Conservation (phyloP, 2,888 invertebrate genomes). For the Heliconius erato region DNA sequence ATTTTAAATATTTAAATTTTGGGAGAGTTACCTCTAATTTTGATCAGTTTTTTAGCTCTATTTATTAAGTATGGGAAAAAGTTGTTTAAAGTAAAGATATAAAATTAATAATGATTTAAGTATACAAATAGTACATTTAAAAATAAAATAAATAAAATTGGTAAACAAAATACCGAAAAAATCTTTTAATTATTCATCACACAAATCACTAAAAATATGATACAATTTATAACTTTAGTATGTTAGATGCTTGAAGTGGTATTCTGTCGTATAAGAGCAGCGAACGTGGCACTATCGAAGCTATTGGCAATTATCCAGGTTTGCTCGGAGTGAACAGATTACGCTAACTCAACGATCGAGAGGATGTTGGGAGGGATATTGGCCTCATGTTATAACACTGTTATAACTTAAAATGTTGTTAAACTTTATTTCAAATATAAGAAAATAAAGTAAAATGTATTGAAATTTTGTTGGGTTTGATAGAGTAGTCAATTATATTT, state of each 20-base stretch:
- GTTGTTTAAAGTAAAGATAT: no score
- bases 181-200: no score
- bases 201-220: neutral
- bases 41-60: no score
- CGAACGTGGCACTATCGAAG: neutral
- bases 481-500: no score
- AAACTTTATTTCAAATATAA: neutral
- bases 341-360: constrained; percentile 16
- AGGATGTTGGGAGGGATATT: constrained; percentile 4
- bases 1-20: neutral
- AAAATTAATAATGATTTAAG: no score
- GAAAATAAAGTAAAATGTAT: neutral
- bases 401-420: constrained; percentile 1
- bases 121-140: no score
- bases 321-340: constrained; percentile 25
- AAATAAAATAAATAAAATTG: no score
- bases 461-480: neutral
- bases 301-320: constrained; percentile 21
- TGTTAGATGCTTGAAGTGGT: neutral
- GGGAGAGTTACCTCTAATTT: neutral
- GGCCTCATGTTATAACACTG: constrained; percentile 2
- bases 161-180: no score
- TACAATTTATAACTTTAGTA: neutral
- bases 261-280: neutral
- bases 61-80: no score